Evolutionary conservation across 1,140 invertebrate species (phyloP).

Genomic region (Lordiphosa mommai): DNA sequence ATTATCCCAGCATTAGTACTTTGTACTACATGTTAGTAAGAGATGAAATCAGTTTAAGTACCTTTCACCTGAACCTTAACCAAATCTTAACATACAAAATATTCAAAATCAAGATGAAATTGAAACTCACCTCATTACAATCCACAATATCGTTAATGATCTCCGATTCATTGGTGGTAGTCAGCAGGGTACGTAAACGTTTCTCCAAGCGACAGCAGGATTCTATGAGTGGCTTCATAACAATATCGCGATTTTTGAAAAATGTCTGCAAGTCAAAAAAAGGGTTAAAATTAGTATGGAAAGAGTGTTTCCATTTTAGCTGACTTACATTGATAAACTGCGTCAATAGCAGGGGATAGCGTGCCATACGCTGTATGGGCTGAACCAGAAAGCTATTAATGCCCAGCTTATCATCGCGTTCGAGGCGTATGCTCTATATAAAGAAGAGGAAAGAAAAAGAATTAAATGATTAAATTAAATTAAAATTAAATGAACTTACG

Average conservation of each 20-base stretch:
- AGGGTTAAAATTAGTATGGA: neutral
- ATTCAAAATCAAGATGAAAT: neutral
- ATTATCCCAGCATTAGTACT: no score
- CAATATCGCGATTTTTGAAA: constrained; percentile 70
- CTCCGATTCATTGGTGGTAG: constrained; percentile 76
- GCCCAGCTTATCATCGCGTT: constrained; percentile 75
- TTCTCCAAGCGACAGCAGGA: constrained; percentile 76
- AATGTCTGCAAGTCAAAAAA: constrained; percentile 45
- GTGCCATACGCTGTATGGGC: constrained; percentile 75
- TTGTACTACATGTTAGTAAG: no score
- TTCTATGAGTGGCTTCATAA: constrained; percentile 70
- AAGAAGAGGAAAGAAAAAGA: neutral
- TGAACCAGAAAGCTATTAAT: constrained; percentile 79
- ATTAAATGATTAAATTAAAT: neutral
- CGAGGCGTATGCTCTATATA: constrained; percentile 65
- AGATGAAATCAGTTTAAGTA: no score
- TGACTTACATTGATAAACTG: constrained; percentile 69
- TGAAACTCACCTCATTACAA: constrained; percentile 62
- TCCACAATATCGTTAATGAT: constrained; percentile 75
- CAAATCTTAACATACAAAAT: no score
- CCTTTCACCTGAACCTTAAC: no score
- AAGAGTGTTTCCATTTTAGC: fast-evolving
- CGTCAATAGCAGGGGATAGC: constrained; percentile 70
- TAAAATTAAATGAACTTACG: constrained; percentile 28
- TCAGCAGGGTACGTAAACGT: constrained; percentile 59